Percentiles rank a stretch among this genome's conserved stretches.
Conservation (phyloP, 2,888 invertebrate genomes). For the Notodonta ziczac region DNA sequence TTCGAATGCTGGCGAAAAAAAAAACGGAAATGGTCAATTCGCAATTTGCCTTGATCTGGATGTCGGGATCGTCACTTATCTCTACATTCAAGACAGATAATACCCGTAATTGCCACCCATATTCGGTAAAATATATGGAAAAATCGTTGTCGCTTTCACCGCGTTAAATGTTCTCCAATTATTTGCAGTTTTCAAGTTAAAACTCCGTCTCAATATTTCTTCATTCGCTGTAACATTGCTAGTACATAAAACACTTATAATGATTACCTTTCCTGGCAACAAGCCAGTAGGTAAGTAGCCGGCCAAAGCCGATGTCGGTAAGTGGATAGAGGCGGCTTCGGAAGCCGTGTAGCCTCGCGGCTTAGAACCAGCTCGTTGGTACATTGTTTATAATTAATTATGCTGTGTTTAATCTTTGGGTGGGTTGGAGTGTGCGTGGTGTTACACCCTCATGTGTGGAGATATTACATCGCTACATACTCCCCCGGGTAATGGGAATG, state of each 20-base stretch:
- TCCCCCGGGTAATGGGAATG: neutral
- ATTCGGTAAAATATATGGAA: too few relatives aligned
- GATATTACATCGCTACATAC: neutral
- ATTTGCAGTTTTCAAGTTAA: too few relatives aligned
- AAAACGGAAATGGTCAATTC: too few relatives aligned
- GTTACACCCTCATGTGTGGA: neutral
- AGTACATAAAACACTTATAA: conserved; percentile 9
- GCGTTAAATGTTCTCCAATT: too few relatives aligned
- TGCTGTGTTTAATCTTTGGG: conserved; percentile 31
- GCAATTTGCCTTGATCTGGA: too few relatives aligned
- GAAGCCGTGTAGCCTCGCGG: conserved; percentile 52
- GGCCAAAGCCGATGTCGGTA: conserved; percentile 44
- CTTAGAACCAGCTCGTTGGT: conserved; percentile 41
- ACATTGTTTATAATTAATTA: conserved; percentile 50
- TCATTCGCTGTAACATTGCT: neutral
- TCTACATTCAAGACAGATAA: too few relatives aligned
- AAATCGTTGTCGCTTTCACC: too few relatives aligned
- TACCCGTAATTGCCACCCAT: too few relatives aligned
- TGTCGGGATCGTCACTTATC: too few relatives aligned
- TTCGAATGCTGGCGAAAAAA: too few relatives aligned
- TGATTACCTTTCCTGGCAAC: conserved; percentile 39
- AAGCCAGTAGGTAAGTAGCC: conserved; percentile 50
- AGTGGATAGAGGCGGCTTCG: conserved; percentile 57
- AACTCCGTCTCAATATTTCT: neutral
- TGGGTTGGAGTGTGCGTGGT: conserved; percentile 4